Conservation (phyloP, 2,797 vertebrate genomes). For the Hydrophis major region DNA sequence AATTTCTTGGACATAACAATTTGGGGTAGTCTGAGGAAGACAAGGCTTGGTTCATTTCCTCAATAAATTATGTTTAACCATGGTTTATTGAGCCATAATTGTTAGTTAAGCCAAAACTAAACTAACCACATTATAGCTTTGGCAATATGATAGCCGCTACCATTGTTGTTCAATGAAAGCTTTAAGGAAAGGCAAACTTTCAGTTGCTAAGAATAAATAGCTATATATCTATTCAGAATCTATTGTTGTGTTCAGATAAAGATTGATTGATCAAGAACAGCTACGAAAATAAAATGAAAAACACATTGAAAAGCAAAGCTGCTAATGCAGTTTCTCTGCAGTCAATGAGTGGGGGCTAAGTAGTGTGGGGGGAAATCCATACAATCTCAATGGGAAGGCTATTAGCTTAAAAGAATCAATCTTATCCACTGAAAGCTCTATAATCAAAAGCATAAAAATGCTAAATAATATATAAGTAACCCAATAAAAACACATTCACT, state of each 20-base stretch:
- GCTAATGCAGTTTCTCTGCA: neutral
- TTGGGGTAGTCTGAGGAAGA: neutral
- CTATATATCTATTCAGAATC: neutral
- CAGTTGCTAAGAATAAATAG: neutral
- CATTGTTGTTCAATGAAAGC: neutral
- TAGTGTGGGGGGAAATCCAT: neutral
- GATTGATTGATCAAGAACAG: neutral
- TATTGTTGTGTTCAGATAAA: neutral
- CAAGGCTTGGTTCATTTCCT: neutral
- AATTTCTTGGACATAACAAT: neutral
- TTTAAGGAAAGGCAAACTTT: neutral
- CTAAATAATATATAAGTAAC: neutral
- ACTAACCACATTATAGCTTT: neutral
- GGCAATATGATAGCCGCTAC: neutral
- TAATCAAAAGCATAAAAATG: neutral
- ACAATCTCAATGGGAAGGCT: neutral
- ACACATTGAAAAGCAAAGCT: neutral
- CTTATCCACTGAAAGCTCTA: slow-evolving; percentile 2
- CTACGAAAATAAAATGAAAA: neutral
- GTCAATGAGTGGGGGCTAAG: neutral
- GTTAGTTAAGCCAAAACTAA: neutral
- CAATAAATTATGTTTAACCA: neutral
- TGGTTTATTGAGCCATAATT: neutral
- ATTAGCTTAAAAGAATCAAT: slow-evolving; percentile 16
- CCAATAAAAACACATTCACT: neutral